Base-by-base conservation (phyloP, 2,797 vertebrate genomes). In the Cebuella pygmaea region DNA sequence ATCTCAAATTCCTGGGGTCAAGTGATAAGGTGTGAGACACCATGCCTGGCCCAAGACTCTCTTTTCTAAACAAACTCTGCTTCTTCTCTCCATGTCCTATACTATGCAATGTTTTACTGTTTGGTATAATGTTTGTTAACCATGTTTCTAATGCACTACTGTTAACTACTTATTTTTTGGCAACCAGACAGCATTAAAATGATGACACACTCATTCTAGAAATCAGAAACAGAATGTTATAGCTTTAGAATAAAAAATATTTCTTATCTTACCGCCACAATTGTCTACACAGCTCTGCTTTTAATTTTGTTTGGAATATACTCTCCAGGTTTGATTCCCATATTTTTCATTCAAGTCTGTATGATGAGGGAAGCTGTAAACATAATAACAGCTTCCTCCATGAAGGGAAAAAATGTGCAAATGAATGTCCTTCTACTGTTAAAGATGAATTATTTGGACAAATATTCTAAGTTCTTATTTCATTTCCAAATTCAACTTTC, bases 331-430 rank as follows among this genome's bases (percentile, higher is more conserved):
- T 41, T 2, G 14, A 94, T 50, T 91, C 59, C 88, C 88, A 79
- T 96, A 41, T 93, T 95, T 87, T 86, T 41, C 87, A 94, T 89
- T 92, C 41, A 95, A 86, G 27, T 59, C 39, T 95, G 74, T 1
- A 46, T 57, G 90, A 92, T 85, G 80, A 95, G 72, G 44, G 94
- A 93, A 94, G 92, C 59, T 96, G 75, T 93, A 84, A 94, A 86
- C 79, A 87, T 80, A 90, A 83, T 22, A 76, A 46, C 52, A 94
- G 70, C 36, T 61, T 87, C n/a, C 93, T 88, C 50, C 41, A 92
- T 33, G 61, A 75, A 87, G 36, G 55, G 61, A 85, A 84, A 93
- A 92, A 83, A 75, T 82, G 12, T 89, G 46, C 92, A 96, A 86
- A 91, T 79, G 86, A 92, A 89, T 8, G 3, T 92, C 26, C 61